phyloP scores from a whole-genome alignment of 2,888 invertebrate genomes.

The Brachyptera putata region DNA sequence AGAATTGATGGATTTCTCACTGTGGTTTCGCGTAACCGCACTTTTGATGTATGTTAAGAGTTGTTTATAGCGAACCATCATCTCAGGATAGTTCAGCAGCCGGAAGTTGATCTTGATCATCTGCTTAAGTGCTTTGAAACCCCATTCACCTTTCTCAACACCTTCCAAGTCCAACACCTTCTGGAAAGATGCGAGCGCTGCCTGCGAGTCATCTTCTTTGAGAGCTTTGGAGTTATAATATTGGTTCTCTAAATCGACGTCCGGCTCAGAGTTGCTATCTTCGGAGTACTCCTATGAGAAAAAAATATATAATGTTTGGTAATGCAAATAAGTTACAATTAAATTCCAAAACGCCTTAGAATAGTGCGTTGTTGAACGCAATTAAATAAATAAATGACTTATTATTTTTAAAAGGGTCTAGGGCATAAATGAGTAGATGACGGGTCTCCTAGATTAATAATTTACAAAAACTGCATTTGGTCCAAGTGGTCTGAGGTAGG shows the following conservation, averaged over 20 bases:
- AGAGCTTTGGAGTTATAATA: conserved; percentile 98
- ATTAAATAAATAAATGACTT: too few species aligned
- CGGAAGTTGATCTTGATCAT: conserved; percentile 99
- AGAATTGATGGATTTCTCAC: conserved; percentile 98
- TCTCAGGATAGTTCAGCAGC: conserved; percentile 92
- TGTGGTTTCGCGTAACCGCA: conserved; percentile 98
- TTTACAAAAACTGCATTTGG: too few species aligned
- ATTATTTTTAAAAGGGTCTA: too few species aligned
- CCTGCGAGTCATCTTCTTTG: conserved; percentile 93
- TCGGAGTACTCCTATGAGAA: conserved; percentile 89
- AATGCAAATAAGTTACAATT: too few species aligned
- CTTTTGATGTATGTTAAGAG: conserved; percentile 97
- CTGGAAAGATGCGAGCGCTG: conserved; percentile 89
- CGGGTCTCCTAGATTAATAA: too few species aligned
- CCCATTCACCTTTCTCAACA: conserved; percentile 99
- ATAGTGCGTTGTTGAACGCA: too few species aligned
- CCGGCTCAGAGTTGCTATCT: conserved; percentile 98
- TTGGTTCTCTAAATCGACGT: conserved; percentile 98
- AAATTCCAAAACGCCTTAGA: too few species aligned
- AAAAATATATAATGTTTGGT: conserved; percentile 1
- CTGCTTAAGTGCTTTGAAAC: conserved; percentile 98
- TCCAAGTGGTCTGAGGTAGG: too few species aligned
- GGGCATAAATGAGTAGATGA: too few species aligned
- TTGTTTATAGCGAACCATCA: conserved; percentile 95
- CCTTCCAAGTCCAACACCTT: conserved; percentile 95